phyloP scores from a whole-genome alignment of 2,113 vertebrate species.

The Oreochromis niloticus region DNA sequence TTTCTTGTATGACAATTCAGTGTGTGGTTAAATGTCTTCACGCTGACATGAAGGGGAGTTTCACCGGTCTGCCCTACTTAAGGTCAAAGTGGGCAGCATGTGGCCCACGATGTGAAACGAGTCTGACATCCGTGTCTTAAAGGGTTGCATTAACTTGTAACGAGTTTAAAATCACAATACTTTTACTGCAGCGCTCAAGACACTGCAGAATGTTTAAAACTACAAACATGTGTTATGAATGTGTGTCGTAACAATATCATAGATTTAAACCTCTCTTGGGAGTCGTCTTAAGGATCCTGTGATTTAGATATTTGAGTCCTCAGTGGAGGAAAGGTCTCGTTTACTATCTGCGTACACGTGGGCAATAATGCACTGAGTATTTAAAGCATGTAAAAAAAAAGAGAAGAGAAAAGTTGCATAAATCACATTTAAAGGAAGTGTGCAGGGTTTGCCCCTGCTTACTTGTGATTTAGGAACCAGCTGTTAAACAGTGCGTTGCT shows the following conservation, averaged over 20 bases:
- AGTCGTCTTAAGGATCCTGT: not conserved
- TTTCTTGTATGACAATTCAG: not conserved
- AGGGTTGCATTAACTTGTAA: not conserved
- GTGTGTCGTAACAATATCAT: not conserved
- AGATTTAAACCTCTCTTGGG: not conserved
- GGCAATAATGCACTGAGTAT: not conserved
- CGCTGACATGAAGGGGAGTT: not conserved
- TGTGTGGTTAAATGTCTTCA: not conserved
- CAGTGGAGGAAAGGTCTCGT: not conserved
- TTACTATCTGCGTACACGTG: not conserved
- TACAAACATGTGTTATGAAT: not conserved
- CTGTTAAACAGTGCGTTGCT: not conserved
- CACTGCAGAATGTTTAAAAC: too few relatives aligned
- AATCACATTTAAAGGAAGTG: not conserved
- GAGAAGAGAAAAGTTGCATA: not conserved
- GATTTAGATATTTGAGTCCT: not conserved
- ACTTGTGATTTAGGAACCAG: not conserved
- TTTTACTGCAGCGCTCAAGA: too few relatives aligned
- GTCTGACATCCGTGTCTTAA: not conserved
- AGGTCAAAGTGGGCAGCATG: not conserved
- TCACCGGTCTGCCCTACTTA: not conserved
- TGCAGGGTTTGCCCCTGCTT: not conserved
- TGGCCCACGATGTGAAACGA: not conserved
- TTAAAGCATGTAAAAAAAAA: not conserved
- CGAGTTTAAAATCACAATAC: not conserved